Conservation (phyloP, 2,888 invertebrate species). For the Agapetus fuscipes region DNA sequence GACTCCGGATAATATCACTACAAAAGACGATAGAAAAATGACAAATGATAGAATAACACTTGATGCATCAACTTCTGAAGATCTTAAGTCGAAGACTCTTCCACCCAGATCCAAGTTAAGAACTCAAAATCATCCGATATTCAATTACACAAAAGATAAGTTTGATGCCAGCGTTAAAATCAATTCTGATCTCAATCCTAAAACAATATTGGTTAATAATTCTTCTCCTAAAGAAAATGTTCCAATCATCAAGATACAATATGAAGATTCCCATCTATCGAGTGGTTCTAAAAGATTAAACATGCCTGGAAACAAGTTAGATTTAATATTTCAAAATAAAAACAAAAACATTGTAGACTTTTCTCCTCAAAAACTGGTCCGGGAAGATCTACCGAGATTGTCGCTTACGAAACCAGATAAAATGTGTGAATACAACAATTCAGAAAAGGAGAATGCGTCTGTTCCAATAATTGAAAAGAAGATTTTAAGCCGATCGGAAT, state of each 20-base stretch:
- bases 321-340: constrained; percentile 1
- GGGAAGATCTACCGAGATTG: too few species aligned
- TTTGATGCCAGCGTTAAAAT: too few species aligned
- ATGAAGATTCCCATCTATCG: neutral
- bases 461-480: too few species aligned
- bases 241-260: constrained; percentile 6
- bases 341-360: constrained; percentile 3
- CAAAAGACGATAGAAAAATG: constrained; percentile 10
- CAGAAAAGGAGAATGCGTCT: too few species aligned
- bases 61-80: constrained; percentile 3
- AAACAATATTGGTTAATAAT: too few species aligned
- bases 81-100: constrained; percentile 7
- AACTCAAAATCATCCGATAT: too few species aligned
- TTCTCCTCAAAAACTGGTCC: neutral
- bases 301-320: neutral
- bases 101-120: constrained; percentile 6
- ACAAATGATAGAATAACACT: constrained; percentile 1
- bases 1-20: too few species aligned
- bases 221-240: neutral
- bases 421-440: too few species aligned
- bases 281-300: neutral
- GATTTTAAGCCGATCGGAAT: too few species aligned
- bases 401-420: too few species aligned
- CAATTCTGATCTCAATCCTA: too few species aligned
- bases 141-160: too few species aligned